Evolutionary conservation across 2,888 invertebrate genomes (phyloP), one percentile per base, ranked within the genome.

Genomic region (Eudasyphora cyanicolor): DNA sequence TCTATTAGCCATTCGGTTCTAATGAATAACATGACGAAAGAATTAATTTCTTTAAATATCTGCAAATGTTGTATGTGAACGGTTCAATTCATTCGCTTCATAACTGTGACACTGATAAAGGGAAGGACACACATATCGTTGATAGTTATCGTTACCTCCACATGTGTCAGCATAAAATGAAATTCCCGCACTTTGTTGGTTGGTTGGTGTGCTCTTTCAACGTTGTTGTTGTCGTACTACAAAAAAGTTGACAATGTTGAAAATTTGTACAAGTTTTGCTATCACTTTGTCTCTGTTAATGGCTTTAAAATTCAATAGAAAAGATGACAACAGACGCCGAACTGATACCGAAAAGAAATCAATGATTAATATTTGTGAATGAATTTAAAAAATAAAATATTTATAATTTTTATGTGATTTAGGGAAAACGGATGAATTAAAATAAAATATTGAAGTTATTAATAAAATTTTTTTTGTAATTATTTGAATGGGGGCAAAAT

Each of bases 91-190:
- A 67, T 57, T 60, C 14, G 38, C 27, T 27, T 73, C 57, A 57
- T 73, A 73, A 73, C 38, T 57, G 29, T 73, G 57, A 57, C 60
- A 73, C 42, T 73, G 73, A 73, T 73, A 73, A 57, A 73, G 73
- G n/a, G 57, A 67, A 67, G 67, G 67, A 67, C 67, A 73, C 57
- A 67, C 67, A 73, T 42, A 42, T 2, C 54, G 57, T 42, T 42
- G 73, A 42, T 73, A 57, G 57, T 42, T 38, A 60, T 60, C 27
- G 29, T 29, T 70, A 42, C 73, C 73, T 73, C 24, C 57, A 60
- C 21, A 57, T 57, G 42, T 54, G 57, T 73, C 73, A 73, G 57
- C 42, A 73, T 24, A 60, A 73, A 73, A 60, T 60, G 29, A 4
- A 62, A 42, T 70, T 49, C n/a, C 27, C 32, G 29, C 24, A 42